Percentiles rank a stretch among this genome's conserved stretches.
Conservation (phyloP, 2,113 vertebrate species). For the Megalops atlanticus region DNA sequence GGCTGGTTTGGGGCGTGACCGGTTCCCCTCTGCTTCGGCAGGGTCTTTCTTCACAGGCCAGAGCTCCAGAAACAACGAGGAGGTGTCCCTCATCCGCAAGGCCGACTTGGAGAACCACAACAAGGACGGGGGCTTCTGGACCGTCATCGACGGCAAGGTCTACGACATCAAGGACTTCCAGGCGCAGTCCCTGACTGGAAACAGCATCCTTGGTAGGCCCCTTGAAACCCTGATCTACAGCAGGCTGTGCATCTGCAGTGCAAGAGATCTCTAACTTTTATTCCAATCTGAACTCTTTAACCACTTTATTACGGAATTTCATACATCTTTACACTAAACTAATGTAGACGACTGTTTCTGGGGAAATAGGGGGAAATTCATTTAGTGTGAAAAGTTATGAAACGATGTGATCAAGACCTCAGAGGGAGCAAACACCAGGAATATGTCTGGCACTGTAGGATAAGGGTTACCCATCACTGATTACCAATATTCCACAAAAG, state of each 20-base stretch:
- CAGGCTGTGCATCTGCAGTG: too few relatives aligned
- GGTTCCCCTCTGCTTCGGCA: conserved; percentile 49
- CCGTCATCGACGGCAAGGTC: conserved; percentile 93
- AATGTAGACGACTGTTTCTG: too few relatives aligned
- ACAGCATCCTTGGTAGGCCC: conserved; percentile 86
- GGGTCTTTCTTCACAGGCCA: conserved; percentile 91
- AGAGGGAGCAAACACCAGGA: too few relatives aligned
- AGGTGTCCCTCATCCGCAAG: conserved; percentile 95
- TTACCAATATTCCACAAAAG: not conserved
- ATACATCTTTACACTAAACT: too few relatives aligned
- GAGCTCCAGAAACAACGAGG: conserved; percentile 92
- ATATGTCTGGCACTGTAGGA: too few relatives aligned
- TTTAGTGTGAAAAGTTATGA: too few relatives aligned
- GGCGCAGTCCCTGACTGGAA: conserved; percentile 90
- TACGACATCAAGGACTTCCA: conserved; percentile 99
- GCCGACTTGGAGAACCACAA: conserved; percentile 98
- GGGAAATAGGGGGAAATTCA: too few relatives aligned
- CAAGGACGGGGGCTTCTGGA: conserved; percentile 98
- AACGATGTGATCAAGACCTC: too few relatives aligned
- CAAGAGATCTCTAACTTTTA: too few relatives aligned
- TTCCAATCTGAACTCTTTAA: too few relatives aligned
- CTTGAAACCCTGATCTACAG: not conserved
- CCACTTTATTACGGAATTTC: too few relatives aligned
- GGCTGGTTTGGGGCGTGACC: not conserved
- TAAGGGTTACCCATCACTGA: too few relatives aligned